These are phyloP conservation scores for Threskiornis aethiopicus DNA, from an alignment of 2,797 vertebrate species.

Conservation along the genomic window DNA sequence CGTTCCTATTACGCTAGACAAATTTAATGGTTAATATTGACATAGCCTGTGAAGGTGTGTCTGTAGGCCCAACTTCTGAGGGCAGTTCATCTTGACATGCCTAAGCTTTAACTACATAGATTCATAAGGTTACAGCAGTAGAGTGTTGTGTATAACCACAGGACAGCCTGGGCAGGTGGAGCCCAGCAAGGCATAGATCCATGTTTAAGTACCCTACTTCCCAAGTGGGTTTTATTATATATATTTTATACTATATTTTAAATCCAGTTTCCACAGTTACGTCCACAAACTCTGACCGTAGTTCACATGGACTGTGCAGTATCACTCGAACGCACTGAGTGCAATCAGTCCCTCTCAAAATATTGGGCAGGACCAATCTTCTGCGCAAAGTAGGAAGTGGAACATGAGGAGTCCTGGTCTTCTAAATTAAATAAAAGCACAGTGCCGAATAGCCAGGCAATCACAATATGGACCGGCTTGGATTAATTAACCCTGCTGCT, in stretches of 20 bases:
- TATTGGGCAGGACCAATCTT: not conserved
- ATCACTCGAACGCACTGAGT: fast-evolving
- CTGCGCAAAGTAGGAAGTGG: not conserved
- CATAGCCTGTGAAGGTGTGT: not conserved
- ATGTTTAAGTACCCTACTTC: not conserved
- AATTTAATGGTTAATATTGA: not conserved
- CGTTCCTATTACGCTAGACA: not conserved
- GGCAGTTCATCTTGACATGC: not conserved
- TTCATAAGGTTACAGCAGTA: not conserved
- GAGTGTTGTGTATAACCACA: not conserved
- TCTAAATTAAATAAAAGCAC: not conserved
- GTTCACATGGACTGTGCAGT: not conserved
- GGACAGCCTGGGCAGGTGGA: not conserved
- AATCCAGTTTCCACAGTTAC: not conserved
- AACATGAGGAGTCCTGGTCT: not conserved
- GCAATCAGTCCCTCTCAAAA: not conserved
- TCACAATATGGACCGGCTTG: not conserved
- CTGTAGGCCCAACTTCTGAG: not conserved
- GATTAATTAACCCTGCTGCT: not conserved
- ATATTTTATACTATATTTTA: not conserved
- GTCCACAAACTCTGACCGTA: not conserved
- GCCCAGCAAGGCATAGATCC: not conserved
- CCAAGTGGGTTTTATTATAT: not conserved
- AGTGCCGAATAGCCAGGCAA: not conserved
- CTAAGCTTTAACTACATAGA: not conserved